These are phyloP conservation scores for Xenops minutus DNA, from an alignment of 2,797 vertebrate species.

Conservation along the genomic window DNA sequence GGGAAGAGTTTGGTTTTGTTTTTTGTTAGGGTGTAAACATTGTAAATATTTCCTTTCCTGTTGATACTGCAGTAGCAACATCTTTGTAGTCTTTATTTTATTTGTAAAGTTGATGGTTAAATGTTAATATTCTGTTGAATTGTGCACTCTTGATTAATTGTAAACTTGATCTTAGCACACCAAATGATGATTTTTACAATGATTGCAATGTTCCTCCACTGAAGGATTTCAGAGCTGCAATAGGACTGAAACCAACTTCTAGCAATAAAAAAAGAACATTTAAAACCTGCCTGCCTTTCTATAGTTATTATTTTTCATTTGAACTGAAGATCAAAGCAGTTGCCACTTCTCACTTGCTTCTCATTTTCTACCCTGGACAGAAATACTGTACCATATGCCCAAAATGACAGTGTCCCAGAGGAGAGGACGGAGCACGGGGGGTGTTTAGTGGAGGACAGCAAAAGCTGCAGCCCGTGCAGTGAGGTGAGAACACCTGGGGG, in stretches of 20 bases:
- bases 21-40: background rate
- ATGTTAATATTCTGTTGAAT: conserved; percentile 5
- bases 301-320: background rate
- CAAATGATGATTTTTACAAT: conserved; percentile 13
- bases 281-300: background rate
- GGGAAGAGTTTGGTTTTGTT: background rate
- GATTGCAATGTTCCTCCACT: conserved; percentile 23
- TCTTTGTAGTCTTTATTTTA: conserved; percentile 8
- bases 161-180: conserved; percentile 20
- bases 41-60: background rate
- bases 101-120: conserved; percentile 25
- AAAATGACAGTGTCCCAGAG: background rate
- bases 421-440: fast-evolving
- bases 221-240: conserved; percentile 35
- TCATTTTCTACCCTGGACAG: background rate
- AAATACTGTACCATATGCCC: background rate
- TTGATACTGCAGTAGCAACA: background rate
- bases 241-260: conserved; percentile 60
- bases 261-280: conserved; percentile 66
- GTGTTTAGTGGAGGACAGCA: background rate
- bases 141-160: background rate
- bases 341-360: background rate
- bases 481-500: background rate
- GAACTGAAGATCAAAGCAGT: background rate
- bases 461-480: background rate